phyloP scores from a whole-genome alignment of 2,888 invertebrate genomes.

The Campoplex nolae region DNA sequence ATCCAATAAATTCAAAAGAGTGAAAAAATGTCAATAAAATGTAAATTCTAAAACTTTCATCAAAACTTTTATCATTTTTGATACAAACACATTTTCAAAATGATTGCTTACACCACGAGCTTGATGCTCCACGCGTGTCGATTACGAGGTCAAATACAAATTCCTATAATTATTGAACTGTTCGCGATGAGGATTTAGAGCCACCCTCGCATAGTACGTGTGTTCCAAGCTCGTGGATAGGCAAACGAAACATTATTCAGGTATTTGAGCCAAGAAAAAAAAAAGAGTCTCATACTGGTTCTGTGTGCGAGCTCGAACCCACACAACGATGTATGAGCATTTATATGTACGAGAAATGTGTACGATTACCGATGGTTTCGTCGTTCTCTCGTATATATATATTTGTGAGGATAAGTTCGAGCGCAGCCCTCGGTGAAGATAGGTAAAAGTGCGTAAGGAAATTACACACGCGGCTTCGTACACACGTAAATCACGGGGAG shows the following conservation, averaged over 20 bases:
- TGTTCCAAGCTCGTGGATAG: slow-evolving; percentile 55
- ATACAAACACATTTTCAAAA: neutral
- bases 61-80: neutral
- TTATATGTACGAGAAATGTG: neutral
- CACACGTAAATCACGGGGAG: slow-evolving; percentile 66
- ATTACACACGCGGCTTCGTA: slow-evolving; percentile 66
- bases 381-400: neutral
- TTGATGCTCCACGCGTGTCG: neutral
- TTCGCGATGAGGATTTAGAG: slow-evolving; percentile 69
- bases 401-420: slow-evolving; percentile 39
- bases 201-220: slow-evolving; percentile 70
- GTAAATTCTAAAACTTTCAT: neutral
- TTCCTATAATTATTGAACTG: slow-evolving; percentile 54
- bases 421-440: slow-evolving; percentile 27
- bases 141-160: slow-evolving; percentile 61
- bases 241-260: slow-evolving; percentile 70
- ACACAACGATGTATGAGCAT: neutral
- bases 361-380: neutral
- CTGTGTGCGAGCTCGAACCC: slow-evolving; percentile 34
- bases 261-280: slow-evolving; percentile 59
- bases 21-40: no score
- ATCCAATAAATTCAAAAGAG: no score
- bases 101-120: neutral
- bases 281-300: slow-evolving; percentile 45
- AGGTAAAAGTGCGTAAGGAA: slow-evolving; percentile 67